These are phyloP conservation scores for Lepidochrysops patricia DNA, from an alignment of 2,888 invertebrate genomes.

Conservation along the genomic window DNA sequence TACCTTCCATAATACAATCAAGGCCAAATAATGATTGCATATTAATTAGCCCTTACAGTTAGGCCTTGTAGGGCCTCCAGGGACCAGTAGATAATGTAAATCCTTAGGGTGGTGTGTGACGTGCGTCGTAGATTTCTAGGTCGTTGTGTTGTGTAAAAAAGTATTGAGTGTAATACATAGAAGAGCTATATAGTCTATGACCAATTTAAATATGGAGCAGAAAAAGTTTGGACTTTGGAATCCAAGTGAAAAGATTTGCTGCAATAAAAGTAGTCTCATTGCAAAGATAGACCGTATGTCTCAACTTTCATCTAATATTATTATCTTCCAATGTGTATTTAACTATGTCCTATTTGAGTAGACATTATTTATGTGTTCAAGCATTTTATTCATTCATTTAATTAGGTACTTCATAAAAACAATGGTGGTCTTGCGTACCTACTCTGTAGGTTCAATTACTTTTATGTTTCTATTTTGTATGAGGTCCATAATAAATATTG, in stretches of 20 bases:
- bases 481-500: not conserved
- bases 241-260: too few relatives aligned
- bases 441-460: not conserved
- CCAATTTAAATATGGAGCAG: not conserved
- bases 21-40: not conserved
- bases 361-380: not conserved
- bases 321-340: too few relatives aligned
- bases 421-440: not conserved
- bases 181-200: not conserved
- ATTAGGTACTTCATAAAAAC: not conserved
- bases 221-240: too few relatives aligned
- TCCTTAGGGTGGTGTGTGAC: not conserved
- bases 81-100: not conserved
- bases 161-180: not conserved
- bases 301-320: too few relatives aligned
- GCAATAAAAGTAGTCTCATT: too few relatives aligned
- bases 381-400: not conserved
- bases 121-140: not conserved
- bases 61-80: not conserved
- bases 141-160: not conserved
- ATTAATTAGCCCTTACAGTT: slow-evolving; percentile 3
- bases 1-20: not conserved
- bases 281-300: too few relatives aligned
- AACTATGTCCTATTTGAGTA: not conserved
- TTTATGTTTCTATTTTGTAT: not conserved